Evolutionary conservation across 2,797 vertebrate species (phyloP).

Genomic region (Phalanger gymnotis): DNA sequence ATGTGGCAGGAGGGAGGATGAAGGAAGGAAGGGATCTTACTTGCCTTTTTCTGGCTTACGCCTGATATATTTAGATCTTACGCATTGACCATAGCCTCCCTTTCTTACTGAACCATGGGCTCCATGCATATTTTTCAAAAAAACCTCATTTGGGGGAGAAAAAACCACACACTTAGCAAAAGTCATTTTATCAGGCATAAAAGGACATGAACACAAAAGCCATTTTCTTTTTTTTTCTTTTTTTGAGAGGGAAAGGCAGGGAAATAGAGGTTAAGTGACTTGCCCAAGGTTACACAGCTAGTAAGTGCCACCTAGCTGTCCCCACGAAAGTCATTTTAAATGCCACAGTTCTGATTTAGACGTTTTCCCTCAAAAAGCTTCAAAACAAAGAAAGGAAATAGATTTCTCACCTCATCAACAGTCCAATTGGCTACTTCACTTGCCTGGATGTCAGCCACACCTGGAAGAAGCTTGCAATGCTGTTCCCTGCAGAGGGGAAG

Average conservation of each 20-base stretch:
- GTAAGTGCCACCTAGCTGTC: too few species aligned
- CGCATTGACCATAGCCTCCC: not conserved
- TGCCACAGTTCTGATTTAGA: accelerated
- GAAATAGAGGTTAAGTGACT: too few species aligned
- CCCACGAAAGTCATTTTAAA: not conserved
- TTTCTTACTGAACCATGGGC: not conserved
- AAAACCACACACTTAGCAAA: not conserved
- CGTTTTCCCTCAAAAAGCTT: not conserved
- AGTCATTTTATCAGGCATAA: not conserved
- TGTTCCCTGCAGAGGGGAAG: constrained; percentile 86
- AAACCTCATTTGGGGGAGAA: not conserved
- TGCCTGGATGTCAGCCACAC: constrained; percentile 79
- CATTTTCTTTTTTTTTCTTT: too few species aligned
- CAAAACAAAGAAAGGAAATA: not conserved
- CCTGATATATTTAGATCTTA: not conserved
- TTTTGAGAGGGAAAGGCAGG: too few species aligned
- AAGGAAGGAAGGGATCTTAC: not conserved
- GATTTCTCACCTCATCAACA: constrained; percentile 84
- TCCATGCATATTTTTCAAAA: not conserved
- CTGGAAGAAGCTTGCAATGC: constrained; percentile 85
- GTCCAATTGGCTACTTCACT: constrained; percentile 81
- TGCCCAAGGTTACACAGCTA: too few species aligned
- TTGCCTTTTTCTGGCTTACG: not conserved
- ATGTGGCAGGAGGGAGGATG: not conserved
- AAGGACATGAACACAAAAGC: not conserved